These are phyloP conservation scores for Fundulus diaphanus DNA, from an alignment of 2,797 vertebrate species.

Conservation along the genomic window DNA sequence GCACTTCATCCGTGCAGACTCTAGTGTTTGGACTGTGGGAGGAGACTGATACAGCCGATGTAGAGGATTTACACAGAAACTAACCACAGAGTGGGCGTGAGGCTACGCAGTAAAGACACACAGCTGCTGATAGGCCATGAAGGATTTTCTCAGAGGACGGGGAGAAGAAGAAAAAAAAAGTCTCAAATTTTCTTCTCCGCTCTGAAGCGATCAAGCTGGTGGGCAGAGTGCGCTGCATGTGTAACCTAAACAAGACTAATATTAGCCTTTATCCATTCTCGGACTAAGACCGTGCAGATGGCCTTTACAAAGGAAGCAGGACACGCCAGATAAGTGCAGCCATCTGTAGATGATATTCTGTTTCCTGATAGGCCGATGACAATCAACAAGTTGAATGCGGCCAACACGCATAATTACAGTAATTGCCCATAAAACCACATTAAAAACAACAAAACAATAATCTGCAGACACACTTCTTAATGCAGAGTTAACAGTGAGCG, in stretches of 20 bases:
- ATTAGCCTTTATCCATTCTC: not conserved
- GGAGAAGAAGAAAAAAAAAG: conserved; percentile 2
- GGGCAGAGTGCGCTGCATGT: not conserved
- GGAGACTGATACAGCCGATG: conserved; percentile 29
- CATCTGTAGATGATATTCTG: conserved; percentile 4
- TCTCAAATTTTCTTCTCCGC: not conserved
- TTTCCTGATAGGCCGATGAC: conserved; percentile 5
- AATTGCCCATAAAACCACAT: not conserved
- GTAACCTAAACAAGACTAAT: not conserved
- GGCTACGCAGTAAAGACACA: conserved; percentile 25
- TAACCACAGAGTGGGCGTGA: conserved; percentile 11
- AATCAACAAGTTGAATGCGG: not conserved
- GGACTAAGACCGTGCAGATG: not conserved
- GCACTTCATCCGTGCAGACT: conserved; percentile 38
- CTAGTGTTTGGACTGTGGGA: conserved; percentile 54
- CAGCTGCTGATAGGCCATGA: conserved; percentile 1
- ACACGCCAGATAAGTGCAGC: not conserved
- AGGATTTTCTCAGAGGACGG: conserved; percentile 9
- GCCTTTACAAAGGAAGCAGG: not conserved
- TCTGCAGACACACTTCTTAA: not conserved
- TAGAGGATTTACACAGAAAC: conserved; percentile 32
- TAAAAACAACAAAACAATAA: not conserved
- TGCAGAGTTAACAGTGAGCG: not conserved
- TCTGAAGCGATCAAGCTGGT: conserved; percentile 7
- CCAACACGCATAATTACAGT: not conserved